These are phyloP conservation scores for Crotalus helleri DNA, from an alignment of 2,113 vertebrate genomes.

Conservation along the genomic window DNA sequence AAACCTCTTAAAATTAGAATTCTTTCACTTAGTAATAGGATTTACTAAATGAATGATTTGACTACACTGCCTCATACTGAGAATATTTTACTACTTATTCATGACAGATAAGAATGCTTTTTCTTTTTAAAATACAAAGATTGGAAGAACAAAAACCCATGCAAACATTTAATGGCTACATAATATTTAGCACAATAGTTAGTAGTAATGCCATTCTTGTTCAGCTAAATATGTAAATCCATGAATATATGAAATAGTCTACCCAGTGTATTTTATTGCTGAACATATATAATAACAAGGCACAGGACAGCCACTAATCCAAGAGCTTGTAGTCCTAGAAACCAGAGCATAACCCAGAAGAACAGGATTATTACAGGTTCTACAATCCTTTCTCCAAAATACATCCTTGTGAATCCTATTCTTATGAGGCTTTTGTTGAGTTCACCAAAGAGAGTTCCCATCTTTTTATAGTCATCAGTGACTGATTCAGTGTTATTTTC, in stretches of 20 bases:
- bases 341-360: conserved; percentile 95
- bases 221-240: conserved; percentile 50
- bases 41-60: neutral
- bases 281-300: conserved; percentile 95
- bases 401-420: conserved; percentile 90
- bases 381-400: conserved; percentile 91
- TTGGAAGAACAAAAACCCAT: conserved; percentile 9
- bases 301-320: conserved; percentile 92
- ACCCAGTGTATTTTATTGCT: conserved; percentile 72
- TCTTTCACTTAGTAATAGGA: neutral
- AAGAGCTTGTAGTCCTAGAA: conserved; percentile 91
- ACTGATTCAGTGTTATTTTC: conserved; percentile 55
- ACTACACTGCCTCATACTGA: neutral
- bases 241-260: conserved; percentile 32
- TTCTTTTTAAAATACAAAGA: conserved; percentile 28
- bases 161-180: neutral
- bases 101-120: conserved; percentile 31
- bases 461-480: conserved; percentile 87
- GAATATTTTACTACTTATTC: conserved; percentile 20
- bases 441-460: conserved; percentile 95
- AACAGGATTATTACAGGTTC: conserved; percentile 90
- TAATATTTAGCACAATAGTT: conserved; percentile 48
- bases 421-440: conserved; percentile 89
- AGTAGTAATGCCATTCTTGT: conserved; percentile 27
- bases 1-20: neutral